phyloP scores from a whole-genome alignment of 2,113 vertebrate species.

The Piliocolobus tephrosceles region DNA sequence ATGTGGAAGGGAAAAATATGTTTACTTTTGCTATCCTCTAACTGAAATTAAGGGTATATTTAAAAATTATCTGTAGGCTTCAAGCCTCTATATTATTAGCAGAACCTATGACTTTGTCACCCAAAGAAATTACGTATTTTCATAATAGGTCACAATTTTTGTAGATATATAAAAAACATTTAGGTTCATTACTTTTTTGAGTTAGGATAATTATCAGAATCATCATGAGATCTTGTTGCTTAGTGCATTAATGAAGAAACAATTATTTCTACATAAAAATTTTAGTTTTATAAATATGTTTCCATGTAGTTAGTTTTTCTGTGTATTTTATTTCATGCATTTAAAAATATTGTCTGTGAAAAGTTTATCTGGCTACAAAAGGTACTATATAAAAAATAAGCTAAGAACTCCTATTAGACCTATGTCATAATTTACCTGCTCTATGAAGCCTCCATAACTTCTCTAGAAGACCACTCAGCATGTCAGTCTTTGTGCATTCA shows the following conservation, averaged over 20 bases:
- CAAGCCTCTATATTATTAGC: background rate
- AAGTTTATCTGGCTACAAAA: background rate
- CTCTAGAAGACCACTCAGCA: background rate
- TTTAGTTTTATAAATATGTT: background rate
- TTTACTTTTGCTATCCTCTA: background rate
- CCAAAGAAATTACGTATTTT: constrained; percentile 20
- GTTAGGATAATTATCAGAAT: background rate
- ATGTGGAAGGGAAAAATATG: background rate
- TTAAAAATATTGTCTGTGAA: constrained; percentile 1
- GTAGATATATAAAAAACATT: background rate
- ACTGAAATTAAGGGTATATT: background rate
- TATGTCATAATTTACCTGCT: background rate
- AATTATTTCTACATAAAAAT: background rate
- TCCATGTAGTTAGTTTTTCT: background rate
- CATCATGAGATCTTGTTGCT: background rate
- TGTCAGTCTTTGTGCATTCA: background rate
- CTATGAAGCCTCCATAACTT: background rate
- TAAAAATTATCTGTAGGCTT: background rate
- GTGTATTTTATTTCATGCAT: background rate
- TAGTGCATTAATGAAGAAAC: background rate
- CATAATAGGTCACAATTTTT: background rate
- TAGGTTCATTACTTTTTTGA: background rate
- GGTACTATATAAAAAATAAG: background rate
- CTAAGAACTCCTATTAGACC: background rate
- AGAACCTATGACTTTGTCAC: background rate